Base-by-base conservation (phyloP, 53 echinoderm and acorn worm species). In the Echinometra lucunter region DNA sequence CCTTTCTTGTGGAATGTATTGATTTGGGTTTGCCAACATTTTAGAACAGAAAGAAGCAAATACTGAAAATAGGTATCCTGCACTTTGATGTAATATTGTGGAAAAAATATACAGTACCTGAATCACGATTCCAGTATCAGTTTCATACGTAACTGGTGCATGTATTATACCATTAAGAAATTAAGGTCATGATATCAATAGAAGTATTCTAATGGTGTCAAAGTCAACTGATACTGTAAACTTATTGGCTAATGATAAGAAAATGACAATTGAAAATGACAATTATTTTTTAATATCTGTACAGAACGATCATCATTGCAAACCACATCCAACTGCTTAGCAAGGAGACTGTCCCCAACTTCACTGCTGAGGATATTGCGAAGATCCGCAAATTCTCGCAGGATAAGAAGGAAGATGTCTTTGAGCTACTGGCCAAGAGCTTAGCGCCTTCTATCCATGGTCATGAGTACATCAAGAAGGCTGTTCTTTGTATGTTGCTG, bases 381-480 rank as follows among this genome's bases (percentile, higher is more conserved):
- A 98, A 97, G 89, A 99, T 99, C 44, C 95, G 98, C 34, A 96
- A 95, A 53, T 99, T 98, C 92, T 95, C 96, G 19, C 95, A 96
- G n/a, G 96, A 96, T 88, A 98, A 97, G 94, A 96, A 94, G 66
- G 94, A 96, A 45, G 97, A 99, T 44, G 95, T 96, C 30, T 99
- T 99, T 95, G 98, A 99, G 74, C 49, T 96, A 49, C 90, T 99
- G 94, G 95, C 99, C 1, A 94, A 93, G 82, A 98, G 98, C 89
- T 95, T 99, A 95, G 99, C 99, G 94, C 99, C 99, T 93, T 98
- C 99, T 93, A 99, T 99, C 66, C 99, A 99, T 74, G 99, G 99
- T 10, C 99, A 99, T 82, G 99, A 99, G 95, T 99, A 96, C 95
- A 99, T 99, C 82, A 99, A 99, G 96, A 98, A 97, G 81, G 99